Evolutionary conservation across 2,888 invertebrate species (phyloP).

Genomic region (Drosophila buzzatii): DNA sequence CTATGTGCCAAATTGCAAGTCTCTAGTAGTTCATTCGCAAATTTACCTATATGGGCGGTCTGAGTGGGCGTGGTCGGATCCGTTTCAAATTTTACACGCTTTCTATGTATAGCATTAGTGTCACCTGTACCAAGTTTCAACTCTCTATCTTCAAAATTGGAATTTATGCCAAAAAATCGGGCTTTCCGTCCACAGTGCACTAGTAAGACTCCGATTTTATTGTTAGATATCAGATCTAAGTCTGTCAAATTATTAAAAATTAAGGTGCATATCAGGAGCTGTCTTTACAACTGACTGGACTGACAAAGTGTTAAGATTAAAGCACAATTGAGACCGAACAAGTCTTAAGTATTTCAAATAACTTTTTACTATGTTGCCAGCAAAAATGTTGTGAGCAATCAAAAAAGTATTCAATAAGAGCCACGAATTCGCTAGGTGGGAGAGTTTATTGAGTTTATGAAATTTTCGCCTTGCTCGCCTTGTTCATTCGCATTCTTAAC

Average conservation of each 20-base stretch:
- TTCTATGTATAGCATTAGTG: no score
- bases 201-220: not conserved
- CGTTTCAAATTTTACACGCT: no score
- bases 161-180: no score
- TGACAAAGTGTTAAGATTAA: not conserved
- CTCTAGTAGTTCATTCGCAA: no score
- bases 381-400: conserved; percentile 2
- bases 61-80: no score
- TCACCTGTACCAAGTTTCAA: no score
- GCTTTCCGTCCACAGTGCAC: no score
- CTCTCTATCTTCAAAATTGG: no score
- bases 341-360: not conserved
- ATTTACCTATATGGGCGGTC: no score
- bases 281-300: not conserved
- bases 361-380: not conserved
- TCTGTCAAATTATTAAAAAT: not conserved
- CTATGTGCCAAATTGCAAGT: no score
- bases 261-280: not conserved
- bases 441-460: conserved; percentile 6
- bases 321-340: not conserved
- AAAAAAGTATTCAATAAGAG: conserved; percentile 1
- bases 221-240: not conserved
- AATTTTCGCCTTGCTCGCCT: not conserved
- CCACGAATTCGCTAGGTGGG: not conserved
- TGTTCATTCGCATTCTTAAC: not conserved